phyloP scores from a whole-genome alignment of 2,888 invertebrate species.

The Oxytorus armatus region DNA sequence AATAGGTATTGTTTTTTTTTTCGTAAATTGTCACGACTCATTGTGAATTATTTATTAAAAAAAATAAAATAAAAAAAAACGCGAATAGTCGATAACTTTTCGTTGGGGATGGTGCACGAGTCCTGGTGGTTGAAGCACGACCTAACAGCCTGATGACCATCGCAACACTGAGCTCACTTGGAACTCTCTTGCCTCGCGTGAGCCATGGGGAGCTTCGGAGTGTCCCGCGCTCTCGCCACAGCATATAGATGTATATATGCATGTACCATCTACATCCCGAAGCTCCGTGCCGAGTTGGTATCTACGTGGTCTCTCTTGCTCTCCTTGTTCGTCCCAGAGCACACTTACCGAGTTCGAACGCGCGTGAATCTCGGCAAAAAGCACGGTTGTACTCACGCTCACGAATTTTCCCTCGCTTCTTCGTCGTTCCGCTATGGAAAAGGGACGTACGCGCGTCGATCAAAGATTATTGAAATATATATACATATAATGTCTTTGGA shows the following conservation, averaged over 20 bases:
- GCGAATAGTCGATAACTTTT: neutral
- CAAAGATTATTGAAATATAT: conserved; percentile 44
- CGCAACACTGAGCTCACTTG: conserved; percentile 79
- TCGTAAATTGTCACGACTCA: neutral
- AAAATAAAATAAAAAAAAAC: neutral
- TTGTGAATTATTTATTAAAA: neutral
- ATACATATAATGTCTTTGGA: conserved; percentile 33
- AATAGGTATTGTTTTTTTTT: neutral
- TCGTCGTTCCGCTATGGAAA: neutral
- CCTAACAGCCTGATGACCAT: conserved; percentile 81
- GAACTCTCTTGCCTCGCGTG: conserved; percentile 72
- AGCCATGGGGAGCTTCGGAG: conserved; percentile 78
- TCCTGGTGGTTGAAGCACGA: conserved; percentile 71
- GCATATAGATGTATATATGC: conserved; percentile 18
- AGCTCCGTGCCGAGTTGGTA: conserved; percentile 33
- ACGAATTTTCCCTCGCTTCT: conserved; percentile 6
- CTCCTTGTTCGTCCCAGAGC: conserved; percentile 56
- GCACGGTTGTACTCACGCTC: conserved; percentile 24
- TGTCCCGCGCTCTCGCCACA: conserved; percentile 57
- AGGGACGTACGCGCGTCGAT: conserved; percentile 58
- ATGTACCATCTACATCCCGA: conserved; percentile 26
- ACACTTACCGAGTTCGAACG: conserved; percentile 66
- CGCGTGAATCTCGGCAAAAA: conserved; percentile 66
- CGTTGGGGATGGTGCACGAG: conserved; percentile 46
- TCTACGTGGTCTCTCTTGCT: conserved; percentile 55